Percentiles rank a stretch among this genome's conserved stretches.
These are phyloP conservation scores for Rhea americana DNA, from an alignment of 2,113 vertebrate species.

Conservation along the genomic window DNA sequence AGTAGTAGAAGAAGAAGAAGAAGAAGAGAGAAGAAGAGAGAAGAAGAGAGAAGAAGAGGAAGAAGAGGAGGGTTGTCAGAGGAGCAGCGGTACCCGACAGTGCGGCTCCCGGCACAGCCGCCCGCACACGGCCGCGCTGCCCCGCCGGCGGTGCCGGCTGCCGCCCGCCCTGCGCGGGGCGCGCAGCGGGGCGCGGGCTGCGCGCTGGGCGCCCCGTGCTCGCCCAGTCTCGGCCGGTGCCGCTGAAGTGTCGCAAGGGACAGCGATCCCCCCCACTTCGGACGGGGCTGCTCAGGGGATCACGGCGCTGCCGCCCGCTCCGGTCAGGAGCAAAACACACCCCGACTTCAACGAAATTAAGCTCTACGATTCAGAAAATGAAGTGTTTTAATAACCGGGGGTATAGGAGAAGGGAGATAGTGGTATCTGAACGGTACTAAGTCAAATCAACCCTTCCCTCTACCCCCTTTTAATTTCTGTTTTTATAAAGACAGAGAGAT, in stretches of 20 bases:
- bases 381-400: neutral
- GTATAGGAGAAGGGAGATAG: neutral
- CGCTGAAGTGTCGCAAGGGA: neutral
- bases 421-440: neutral
- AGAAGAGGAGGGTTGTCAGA: neutral
- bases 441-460: neutral
- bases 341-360: slow-evolving; percentile 9
- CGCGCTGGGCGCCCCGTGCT: neutral
- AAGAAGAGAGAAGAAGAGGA: no score
- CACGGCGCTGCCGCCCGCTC: no score
- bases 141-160: no score
- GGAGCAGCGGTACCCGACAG: neutral
- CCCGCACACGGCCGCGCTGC: no score
- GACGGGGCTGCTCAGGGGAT: neutral
- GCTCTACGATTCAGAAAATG: neutral
- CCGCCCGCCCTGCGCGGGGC: no score
- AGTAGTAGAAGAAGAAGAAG: no score
- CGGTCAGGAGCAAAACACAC: neutral
- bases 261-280: neutral
- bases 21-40: no score
- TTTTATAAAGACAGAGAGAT: neutral
- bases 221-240: neutral
- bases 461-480: neutral
- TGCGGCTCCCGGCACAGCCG: neutral
- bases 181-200: no score